phyloP scores from a whole-genome alignment of 2,797 vertebrate species.

The Microctenopoma lineatum region DNA sequence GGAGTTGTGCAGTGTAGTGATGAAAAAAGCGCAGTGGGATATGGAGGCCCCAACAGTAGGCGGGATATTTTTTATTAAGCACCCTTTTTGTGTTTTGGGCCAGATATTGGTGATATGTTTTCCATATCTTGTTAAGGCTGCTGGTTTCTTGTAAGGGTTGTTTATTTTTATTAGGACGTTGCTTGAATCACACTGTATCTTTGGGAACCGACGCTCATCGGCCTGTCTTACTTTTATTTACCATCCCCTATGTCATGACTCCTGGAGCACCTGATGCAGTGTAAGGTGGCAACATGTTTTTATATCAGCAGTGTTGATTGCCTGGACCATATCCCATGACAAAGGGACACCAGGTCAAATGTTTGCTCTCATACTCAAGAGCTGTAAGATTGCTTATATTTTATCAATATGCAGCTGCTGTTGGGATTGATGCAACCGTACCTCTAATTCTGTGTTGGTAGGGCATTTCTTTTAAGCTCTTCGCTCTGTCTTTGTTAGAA shows the following conservation, averaged over 20 bases:
- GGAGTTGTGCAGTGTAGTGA: slow-evolving; percentile 20
- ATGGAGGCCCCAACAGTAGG: not conserved
- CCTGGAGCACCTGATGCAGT: slow-evolving; percentile 33
- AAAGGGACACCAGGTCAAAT: slow-evolving; percentile 32
- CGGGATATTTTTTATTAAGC: not conserved
- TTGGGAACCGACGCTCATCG: slow-evolving; percentile 38
- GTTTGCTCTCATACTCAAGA: slow-evolving; percentile 26
- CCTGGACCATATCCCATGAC: slow-evolving; percentile 19
- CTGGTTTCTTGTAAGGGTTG: slow-evolving; percentile 34
- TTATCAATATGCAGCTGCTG: not conserved
- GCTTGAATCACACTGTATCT: slow-evolving; percentile 57
- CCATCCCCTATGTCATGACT: slow-evolving; percentile 47
- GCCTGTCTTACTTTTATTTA: slow-evolving; percentile 39
- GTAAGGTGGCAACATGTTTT: slow-evolving; percentile 58
- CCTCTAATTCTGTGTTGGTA: not conserved
- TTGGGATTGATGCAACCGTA: slow-evolving; percentile 4
- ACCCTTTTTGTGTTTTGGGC: not conserved
- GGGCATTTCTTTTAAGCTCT: slow-evolving; percentile 2
- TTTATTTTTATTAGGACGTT: slow-evolving; percentile 25
- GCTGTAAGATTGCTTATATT: slow-evolving; percentile 8
- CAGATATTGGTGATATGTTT: slow-evolving; percentile 18
- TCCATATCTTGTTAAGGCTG: slow-evolving; percentile 2
- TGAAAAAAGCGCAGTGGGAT: slow-evolving; percentile 16
- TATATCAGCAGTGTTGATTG: slow-evolving; percentile 20
- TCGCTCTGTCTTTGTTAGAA: slow-evolving; percentile 19